Base-by-base conservation (phyloP, 2,888 invertebrate genomes). In the Xestia sexstrigata region DNA sequence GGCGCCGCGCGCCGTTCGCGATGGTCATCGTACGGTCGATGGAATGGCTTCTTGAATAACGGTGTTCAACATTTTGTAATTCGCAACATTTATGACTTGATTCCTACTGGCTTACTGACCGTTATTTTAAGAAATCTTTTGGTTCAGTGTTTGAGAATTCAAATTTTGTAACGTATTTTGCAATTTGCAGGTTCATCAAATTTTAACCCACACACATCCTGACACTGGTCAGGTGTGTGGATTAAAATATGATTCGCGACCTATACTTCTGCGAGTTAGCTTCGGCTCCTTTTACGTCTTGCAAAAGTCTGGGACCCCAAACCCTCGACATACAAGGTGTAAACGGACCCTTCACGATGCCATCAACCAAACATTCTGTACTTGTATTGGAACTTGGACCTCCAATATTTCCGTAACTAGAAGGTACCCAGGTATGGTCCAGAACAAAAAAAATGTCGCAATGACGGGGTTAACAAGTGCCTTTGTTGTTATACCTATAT, bases 61-160 rank as follows among this genome's bases (percentile, higher is more conserved):
- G 79, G 79, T 60, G 20, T 30, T n/a, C 13, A 26, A 47, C 20
- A 75, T 69, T 81, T 81, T 60, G 52, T 62, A 47, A 45, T 77
- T 60, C 6, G 39, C 49, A 67, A 30, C 15, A 30, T 63, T 30
- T 42, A 55, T 15, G 26, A 20, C 17, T 65, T 17, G 15, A 9
- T 42, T 42, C 42, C 30, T 70, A 45, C 1, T 70, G 42, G 15
- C 23, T 60, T 15, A 30, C 30, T 70, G 55, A 13, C 42, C 55
- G 26, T 65, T 65, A 65, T 65, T 42, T 39, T 5, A 15, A 15
- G 7, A 39, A 63, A 63, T 15, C 7, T 30, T 30, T 17, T 30
- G 15, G 9, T 39, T 39, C 13, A 35, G 13, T 67, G 47, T 26
- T 45, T 45, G 2, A 63, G 55, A 55, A 55, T n/a, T 55, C 11